Percentiles rank a stretch among this genome's conserved stretches.
Evolutionary conservation across 2,113 vertebrate genomes (phyloP).

Genomic region (Gadus macrocephalus): DNA sequence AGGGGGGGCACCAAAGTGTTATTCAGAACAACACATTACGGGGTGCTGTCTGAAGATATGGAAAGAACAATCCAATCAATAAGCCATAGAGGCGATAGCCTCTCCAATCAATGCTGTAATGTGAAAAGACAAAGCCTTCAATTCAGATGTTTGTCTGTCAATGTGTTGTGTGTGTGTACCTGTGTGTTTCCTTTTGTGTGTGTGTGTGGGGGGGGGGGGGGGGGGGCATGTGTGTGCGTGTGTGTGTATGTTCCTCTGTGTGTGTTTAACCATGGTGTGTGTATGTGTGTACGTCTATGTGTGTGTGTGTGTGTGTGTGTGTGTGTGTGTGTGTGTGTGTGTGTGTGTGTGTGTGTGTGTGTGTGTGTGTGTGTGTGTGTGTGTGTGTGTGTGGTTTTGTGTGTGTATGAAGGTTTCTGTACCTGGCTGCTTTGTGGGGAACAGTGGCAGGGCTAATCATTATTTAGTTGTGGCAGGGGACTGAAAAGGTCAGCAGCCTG

Average conservation of each 20-base stretch:
- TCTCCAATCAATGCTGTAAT: slow-evolving; percentile 89
- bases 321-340: slow-evolving; percentile 22
- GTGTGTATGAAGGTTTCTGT: slow-evolving; percentile 20
- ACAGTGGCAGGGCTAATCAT: slow-evolving; percentile 96
- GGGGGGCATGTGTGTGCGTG: too few species aligned
- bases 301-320: not conserved
- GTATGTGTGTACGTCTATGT: not conserved
- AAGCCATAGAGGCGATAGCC: slow-evolving; percentile 84
- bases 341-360: not conserved
- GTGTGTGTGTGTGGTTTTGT: slow-evolving; percentile 9
- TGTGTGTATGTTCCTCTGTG: too few species aligned
- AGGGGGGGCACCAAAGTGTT: slow-evolving; percentile 78
- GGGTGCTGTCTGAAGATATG: slow-evolving; percentile 84
- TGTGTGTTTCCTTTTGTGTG: too few species aligned
- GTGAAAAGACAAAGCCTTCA: slow-evolving; percentile 75
- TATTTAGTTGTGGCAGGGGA: slow-evolving; percentile 88
- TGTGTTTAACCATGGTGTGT: not conserved
- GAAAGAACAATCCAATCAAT: slow-evolving; percentile 98
- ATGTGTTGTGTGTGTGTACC: not conserved
- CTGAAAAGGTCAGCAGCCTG: slow-evolving; percentile 99
- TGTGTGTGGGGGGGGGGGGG: too few species aligned
- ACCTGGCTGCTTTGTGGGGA: slow-evolving; percentile 78
- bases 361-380: too few species aligned
- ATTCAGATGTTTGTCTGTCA: slow-evolving; percentile 75
- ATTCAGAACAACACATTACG: slow-evolving; percentile 90